Evolutionary conservation across 2,797 vertebrate species (phyloP), one percentile per base, ranked within the genome.

Genomic region (Coregonus ussuriensis): DNA sequence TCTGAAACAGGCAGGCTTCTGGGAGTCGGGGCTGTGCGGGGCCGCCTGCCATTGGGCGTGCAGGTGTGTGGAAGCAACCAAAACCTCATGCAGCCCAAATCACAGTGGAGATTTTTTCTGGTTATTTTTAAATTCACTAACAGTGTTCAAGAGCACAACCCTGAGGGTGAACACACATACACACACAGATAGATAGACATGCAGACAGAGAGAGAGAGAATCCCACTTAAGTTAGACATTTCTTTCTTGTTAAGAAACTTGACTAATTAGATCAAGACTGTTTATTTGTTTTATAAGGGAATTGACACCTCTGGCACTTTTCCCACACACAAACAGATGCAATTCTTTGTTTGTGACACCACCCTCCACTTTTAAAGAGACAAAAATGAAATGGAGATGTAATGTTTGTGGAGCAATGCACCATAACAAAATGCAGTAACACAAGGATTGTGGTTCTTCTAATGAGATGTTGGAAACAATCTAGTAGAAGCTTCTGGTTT

Each of bases 111-210:
- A 88, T 85, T 78, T 62, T 75, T 35, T 52, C 77, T 81, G 80
- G 53, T 82, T 91, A 84, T 89, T 89, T 91, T 87, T 88, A 89
- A 86, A 83, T 75, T 79, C 66, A 29, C n/a, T 76, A 68, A 67
- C 65, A 65, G 74, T 81, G 83, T 86, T 86, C 66, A 82, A 79
- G 81, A 84, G 35, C 84, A 71, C 54, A 70, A 74, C 79, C 88
- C 84, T 74, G 71, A 80, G 87, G 84, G 63, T 65, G 25, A 33
- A 75, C 41, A 52, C 74, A 65, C 16, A 53, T 31, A 71, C 53
- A 79, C 41, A 75, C 41, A 66, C 1, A 41, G 6, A 41, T 7
- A 41, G 6, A 41, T 1, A 41, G 1, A 47, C 9, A 47, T 0
- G 7, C 41, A 47, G 41, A 9, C 41, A 47, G 2, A 47, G 1